Evolutionary conservation across 2,797 vertebrate species (phyloP).

Genomic region (Alfaro cultratus): DNA sequence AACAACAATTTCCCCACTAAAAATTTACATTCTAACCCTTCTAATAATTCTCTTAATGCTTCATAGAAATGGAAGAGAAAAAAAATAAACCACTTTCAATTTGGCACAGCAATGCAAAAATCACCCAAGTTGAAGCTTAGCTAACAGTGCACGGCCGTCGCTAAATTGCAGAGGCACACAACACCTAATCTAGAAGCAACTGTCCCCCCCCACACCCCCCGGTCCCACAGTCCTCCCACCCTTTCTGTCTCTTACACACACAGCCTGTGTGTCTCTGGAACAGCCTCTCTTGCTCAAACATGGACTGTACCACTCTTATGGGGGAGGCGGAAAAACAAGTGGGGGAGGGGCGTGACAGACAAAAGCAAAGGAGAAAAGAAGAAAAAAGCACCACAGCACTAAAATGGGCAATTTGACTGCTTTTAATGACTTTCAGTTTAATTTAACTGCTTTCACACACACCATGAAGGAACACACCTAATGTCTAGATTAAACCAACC

Average conservation of each 20-base stretch:
- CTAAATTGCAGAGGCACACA: constrained; percentile 59
- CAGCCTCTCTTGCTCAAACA: constrained; percentile 51
- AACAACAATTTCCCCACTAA: background rate
- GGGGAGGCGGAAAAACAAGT: constrained; percentile 8
- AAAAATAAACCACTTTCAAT: constrained; percentile 12
- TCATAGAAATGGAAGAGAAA: background rate
- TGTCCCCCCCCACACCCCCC: constrained; percentile 40
- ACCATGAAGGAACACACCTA: background rate
- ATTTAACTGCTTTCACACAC: background rate
- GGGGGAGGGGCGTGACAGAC: constrained; percentile 42
- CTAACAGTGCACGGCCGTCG: constrained; percentile 60
- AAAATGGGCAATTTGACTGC: background rate
- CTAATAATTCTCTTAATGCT: background rate
- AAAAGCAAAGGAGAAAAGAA: constrained; percentile 21
- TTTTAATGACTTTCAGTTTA: background rate
- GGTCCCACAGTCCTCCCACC: constrained; percentile 23
- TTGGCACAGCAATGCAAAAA: constrained; percentile 22
- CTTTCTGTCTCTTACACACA: constrained; percentile 4
- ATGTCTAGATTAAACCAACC: background rate
- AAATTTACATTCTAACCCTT: background rate
- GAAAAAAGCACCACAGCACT: background rate
- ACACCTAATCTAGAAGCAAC: constrained; percentile 43
- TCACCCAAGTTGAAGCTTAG: constrained; percentile 46
- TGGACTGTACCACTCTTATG: constrained; percentile 63
- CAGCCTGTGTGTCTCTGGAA: constrained; percentile 33